Conservation (phyloP, 2,113 vertebrate species). For the Malurus alboscapulatus region DNA sequence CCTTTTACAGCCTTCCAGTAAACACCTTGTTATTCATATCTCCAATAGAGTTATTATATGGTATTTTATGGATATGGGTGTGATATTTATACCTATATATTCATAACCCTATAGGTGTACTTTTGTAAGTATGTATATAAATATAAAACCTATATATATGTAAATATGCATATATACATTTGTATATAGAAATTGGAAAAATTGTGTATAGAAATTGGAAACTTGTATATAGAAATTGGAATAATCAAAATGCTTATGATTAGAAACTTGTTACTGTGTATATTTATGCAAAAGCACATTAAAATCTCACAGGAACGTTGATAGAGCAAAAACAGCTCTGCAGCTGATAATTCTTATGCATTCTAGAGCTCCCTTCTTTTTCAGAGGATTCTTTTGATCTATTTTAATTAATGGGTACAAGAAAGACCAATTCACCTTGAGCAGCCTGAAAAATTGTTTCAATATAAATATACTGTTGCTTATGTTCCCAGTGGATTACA, state of each 20-base stretch:
- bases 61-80: neutral
- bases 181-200: neutral
- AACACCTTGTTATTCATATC: slow-evolving; percentile 45
- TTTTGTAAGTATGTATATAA: neutral
- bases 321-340: neutral
- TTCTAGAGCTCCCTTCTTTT: neutral
- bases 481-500: neutral
- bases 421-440: neutral
- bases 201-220: neutral
- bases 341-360: neutral
- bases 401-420: neutral
- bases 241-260: neutral
- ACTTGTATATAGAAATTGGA: neutral
- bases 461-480: neutral
- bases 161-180: neutral
- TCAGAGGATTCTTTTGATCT: neutral
- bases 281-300: neutral
- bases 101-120: neutral
- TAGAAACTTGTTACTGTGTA: neutral
- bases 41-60: neutral
- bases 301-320: neutral
- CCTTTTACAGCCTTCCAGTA: slow-evolving; percentile 68
- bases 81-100: neutral
- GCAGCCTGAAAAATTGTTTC: neutral
- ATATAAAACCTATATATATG: too few species aligned